Evolutionary conservation across 2,113 vertebrate genomes (phyloP).

Genomic region (Ranitomeya imitator): DNA sequence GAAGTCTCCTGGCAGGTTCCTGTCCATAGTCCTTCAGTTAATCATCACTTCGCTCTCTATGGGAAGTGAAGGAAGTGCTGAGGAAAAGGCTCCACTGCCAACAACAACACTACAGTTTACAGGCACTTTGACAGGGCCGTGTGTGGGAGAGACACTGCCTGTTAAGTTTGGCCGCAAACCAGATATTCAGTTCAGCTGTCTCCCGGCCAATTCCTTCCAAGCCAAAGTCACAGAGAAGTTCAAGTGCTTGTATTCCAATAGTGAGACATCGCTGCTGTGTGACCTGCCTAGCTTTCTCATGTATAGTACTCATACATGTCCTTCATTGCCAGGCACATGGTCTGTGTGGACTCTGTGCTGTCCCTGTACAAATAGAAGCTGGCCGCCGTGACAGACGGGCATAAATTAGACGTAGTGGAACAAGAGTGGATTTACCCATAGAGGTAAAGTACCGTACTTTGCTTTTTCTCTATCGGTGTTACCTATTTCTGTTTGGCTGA

Average conservation of each 20-base stretch:
- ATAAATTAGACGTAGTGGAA: too few relatives aligned
- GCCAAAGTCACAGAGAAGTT: conserved; percentile 11
- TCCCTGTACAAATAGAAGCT: too few relatives aligned
- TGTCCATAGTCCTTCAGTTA: not conserved
- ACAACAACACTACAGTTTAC: conserved; percentile 59
- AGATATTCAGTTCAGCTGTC: conserved; percentile 38
- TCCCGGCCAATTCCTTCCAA: not conserved
- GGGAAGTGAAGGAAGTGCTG: conserved; percentile 18
- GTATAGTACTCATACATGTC: not conserved
- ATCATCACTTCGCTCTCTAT: not conserved
- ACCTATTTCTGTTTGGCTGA: too few relatives aligned
- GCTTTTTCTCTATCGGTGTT: too few relatives aligned
- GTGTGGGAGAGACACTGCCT: conserved; percentile 39
- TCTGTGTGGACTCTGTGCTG: too few relatives aligned
- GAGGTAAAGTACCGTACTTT: too few relatives aligned
- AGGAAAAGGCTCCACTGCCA: conserved; percentile 55
- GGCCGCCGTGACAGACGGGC: too few relatives aligned
- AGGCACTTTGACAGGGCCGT: conserved; percentile 56
- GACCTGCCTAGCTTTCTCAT: not conserved
- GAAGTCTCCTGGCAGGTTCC: not conserved
- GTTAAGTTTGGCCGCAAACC: conserved; percentile 42
- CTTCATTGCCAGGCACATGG: not conserved
- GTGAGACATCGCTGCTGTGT: conserved; percentile 18
- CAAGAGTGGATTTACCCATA: too few relatives aligned
- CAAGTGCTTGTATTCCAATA: conserved; percentile 36